Conservation (phyloP, 2,888 invertebrate genomes). For the Drosophila lutescens region DNA sequence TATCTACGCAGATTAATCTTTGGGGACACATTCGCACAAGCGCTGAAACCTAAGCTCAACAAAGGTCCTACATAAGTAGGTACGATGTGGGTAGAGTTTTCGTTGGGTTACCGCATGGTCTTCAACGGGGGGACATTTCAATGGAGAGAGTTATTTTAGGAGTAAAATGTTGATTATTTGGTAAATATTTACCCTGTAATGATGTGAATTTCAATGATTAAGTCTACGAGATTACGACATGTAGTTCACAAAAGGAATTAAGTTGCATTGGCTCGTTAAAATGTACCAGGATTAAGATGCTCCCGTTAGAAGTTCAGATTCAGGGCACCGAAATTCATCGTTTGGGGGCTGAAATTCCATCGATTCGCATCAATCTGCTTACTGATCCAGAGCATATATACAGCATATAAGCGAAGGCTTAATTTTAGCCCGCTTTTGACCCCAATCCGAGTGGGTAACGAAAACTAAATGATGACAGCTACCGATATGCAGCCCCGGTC, state of each 20-base stretch:
- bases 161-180: not conserved
- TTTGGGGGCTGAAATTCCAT: slow-evolving; percentile 32
- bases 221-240: no score
- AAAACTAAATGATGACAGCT: slow-evolving; percentile 77
- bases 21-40: slow-evolving; percentile 51
- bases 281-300: not conserved
- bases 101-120: not conserved
- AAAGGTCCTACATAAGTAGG: slow-evolving; percentile 23
- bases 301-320: slow-evolving; percentile 5
- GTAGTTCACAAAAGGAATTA: not conserved
- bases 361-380: slow-evolving; percentile 33
- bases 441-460: slow-evolving; percentile 44
- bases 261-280: not conserved
- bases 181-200: not conserved
- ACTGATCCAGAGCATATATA: slow-evolving; percentile 35
- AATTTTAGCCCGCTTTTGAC: slow-evolving; percentile 31
- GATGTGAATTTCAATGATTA: not conserved
- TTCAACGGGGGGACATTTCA: not conserved
- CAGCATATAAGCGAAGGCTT: slow-evolving; percentile 2
- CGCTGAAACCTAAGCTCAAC: slow-evolving; percentile 53
- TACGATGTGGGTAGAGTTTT: slow-evolving; percentile 23
- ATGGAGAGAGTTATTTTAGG: slow-evolving; percentile 6
- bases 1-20: slow-evolving; percentile 71
- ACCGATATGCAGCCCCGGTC: slow-evolving; percentile 66
- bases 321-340: slow-evolving; percentile 17